Base-by-base conservation (phyloP, 2,113 vertebrate species). In the Anguilla japonica region DNA sequence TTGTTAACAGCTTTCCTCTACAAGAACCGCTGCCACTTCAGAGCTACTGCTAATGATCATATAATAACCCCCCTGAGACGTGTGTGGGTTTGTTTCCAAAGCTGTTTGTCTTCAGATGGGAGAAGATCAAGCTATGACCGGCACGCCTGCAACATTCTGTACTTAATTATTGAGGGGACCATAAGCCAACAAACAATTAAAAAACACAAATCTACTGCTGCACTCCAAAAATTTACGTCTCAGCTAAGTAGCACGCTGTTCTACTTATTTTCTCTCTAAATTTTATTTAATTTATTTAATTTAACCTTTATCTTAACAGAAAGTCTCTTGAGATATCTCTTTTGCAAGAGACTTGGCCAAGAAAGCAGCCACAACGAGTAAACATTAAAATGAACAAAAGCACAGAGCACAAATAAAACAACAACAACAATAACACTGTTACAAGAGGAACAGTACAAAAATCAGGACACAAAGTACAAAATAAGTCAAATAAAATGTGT, bases 81-180 rank as follows among this genome's bases (percentile, higher is more conserved):
- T 90, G 90, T 86, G 89, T 40, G 53, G 83, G 79, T 86, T 85
- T n/a, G 82, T 83, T 85, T 81, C 85, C 85, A 87, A 82, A 81
- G 34, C 46, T 85, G 87, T 85, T 82, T 79, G 89, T 90, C 81
- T 86, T 29, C 22, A 34, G 81, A 67, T 29, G 29, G 53, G 87
- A 83, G 34, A 84, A 79, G 84, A 84, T 89, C 87, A 89, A 89
- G 87, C 89, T 90, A 88, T 57, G 60, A 43, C 13, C 50, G 41
- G 75, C 56, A 87, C 29, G 75, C 26, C 88, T 75, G 40, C 81
- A 46, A 43, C 84, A 82, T 81, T 83, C 84, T 87, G 79, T 14
- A 56, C 90, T 86, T 89, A 79, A 87, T 89, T 87, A 87, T 81
- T 80, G 50, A 75, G 80, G 87, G 88, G 84, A 86, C 87, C 84